Evolutionary conservation across 2,113 vertebrate genomes (phyloP), one percentile per base, ranked within the genome.

Genomic region (Toxotes jaculatrix): DNA sequence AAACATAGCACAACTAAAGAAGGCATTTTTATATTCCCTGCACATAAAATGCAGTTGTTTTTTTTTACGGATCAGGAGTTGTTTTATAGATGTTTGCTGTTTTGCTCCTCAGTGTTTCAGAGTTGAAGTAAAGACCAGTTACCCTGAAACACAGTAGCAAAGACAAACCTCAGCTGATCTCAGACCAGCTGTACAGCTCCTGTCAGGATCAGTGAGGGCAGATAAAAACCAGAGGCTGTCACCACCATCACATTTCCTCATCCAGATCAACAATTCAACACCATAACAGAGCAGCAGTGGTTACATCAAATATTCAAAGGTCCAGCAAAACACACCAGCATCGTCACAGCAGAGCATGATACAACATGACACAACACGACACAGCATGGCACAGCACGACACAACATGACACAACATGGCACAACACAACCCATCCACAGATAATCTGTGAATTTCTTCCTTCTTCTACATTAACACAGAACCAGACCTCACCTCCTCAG

Each of bases 401-500:
- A 8, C 40, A 10, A 42, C 40, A 42, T 5, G 40, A 42, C 4
- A 7, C 8, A 42, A 10, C 5, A 42, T 42, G 40, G 1, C 40
- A 42, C 9, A 42, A 10, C 9, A 8, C 8, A 10, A 42, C 36
- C 36, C 36, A 8, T 7, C 7, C 40, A 42, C 40, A 7, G 36
- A 38, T 38, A 38, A 38, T 7, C 7, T 38, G 36, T 38, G 27
- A 27, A 27, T 27, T 27, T 27, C 8, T 9, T 40, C 38, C 5
- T 49, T 49, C 16, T 5, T 49, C 5, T 19, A 49, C 4, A 49
- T 4, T 17, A 55, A 65, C 19, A 34, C 3, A 42, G 3, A 51
- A 23, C 7, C 42, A 43, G 4, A 27, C 27, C 72, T 64, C 47
- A 96, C 96, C 96, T 96, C 77, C 66, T 92, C 43, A 73, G 77